phyloP scores from a whole-genome alignment of 1,140 invertebrate genomes.

The Leguminivora glycinivorella region DNA sequence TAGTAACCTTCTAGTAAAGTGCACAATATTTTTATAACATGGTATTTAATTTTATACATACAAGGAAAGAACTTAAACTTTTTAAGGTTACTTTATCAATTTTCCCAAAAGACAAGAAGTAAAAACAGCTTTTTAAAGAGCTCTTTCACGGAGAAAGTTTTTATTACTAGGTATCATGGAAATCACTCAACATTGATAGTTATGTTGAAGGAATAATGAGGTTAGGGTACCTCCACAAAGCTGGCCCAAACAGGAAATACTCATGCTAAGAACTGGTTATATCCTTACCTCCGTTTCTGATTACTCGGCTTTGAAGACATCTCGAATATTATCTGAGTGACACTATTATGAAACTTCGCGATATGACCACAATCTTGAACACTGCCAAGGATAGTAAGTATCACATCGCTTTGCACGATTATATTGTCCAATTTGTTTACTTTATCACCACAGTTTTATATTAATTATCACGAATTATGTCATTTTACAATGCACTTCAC shows the following conservation, averaged over 20 bases:
- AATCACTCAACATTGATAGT: not conserved
- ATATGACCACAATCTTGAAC: slow-evolving; percentile 78
- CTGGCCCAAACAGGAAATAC: not conserved
- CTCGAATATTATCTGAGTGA: slow-evolving; percentile 62
- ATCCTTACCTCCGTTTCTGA: slow-evolving; percentile 70
- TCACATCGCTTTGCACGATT: slow-evolving; percentile 70
- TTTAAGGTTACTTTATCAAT: not conserved
- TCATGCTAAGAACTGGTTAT: not conserved
- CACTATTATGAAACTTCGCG: slow-evolving; percentile 71
- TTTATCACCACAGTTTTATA: slow-evolving; percentile 51
- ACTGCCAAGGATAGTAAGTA: slow-evolving; percentile 79
- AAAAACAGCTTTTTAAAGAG: not conserved
- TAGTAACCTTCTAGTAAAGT: not conserved
- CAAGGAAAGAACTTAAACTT: not conserved
- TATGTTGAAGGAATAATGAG: not conserved
- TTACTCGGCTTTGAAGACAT: slow-evolving; percentile 72
- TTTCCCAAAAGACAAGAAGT: not conserved
- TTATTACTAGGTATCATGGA: not conserved
- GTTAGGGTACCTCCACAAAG: not conserved
- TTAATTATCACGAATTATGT: slow-evolving; percentile 66
- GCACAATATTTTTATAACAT: not conserved
- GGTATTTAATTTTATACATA: not conserved
- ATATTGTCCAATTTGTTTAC: slow-evolving; percentile 46
- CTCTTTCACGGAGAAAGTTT: not conserved
- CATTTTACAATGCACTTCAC: slow-evolving; percentile 74